phyloP scores from a whole-genome alignment of 2,113 vertebrate genomes.

The Burhinus oedicnemus region DNA sequence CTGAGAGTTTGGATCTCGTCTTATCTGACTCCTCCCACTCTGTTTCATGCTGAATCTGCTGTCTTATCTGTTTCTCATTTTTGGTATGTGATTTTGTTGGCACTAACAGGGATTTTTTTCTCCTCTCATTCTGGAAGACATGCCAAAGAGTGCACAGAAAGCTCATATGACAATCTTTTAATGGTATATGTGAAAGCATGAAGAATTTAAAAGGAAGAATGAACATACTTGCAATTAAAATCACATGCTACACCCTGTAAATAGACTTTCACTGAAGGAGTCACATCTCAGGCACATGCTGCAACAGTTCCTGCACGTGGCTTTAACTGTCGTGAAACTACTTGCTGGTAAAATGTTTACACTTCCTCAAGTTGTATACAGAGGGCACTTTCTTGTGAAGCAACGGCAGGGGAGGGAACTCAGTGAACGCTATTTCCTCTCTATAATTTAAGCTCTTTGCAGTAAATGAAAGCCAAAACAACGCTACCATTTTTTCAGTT shows the following conservation, averaged over 20 bases:
- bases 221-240: slow-evolving; percentile 61
- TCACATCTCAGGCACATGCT: slow-evolving; percentile 26
- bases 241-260: slow-evolving; percentile 37
- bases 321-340: background rate
- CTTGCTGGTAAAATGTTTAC: slow-evolving; percentile 8
- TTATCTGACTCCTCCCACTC: slow-evolving; percentile 2
- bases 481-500: background rate
- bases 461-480: background rate
- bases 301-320: slow-evolving; percentile 8
- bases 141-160: slow-evolving; percentile 22
- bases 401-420: background rate
- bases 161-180: slow-evolving; percentile 27
- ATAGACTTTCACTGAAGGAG: slow-evolving; percentile 28
- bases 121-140: slow-evolving; percentile 25
- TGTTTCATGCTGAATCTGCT: slow-evolving; percentile 10
- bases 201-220: slow-evolving; percentile 23
- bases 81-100: slow-evolving; percentile 52
- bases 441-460: background rate
- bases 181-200: slow-evolving; percentile 30
- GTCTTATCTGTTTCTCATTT: slow-evolving; percentile 58
- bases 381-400: background rate
- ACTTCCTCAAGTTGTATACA: background rate
- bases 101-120: background rate
- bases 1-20: background rate
- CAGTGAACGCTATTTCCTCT: background rate